Evolutionary conservation across 2,888 invertebrate species (phyloP).

Genomic region (Dermolepida albohirtum): DNA sequence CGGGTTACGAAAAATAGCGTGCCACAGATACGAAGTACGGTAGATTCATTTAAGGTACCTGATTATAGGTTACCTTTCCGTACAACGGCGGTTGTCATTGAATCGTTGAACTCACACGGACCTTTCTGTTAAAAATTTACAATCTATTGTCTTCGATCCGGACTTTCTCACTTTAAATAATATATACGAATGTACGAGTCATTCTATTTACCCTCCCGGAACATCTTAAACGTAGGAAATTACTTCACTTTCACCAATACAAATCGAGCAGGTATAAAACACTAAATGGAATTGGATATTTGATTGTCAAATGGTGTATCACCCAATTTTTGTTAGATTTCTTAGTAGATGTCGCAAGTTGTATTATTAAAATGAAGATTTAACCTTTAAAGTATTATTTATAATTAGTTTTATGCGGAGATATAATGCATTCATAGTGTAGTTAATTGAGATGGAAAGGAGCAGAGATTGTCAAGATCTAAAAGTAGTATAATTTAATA

Average conservation of each 20-base stretch:
- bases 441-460: too few relatives aligned
- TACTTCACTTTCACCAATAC: conserved; percentile 19
- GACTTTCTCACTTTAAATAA: conserved; percentile 38
- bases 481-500: too few relatives aligned
- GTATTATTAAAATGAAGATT: too few relatives aligned
- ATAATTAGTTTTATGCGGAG: too few relatives aligned
- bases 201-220: conserved; percentile 17
- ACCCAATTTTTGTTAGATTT: too few relatives aligned
- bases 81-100: conserved; percentile 42
- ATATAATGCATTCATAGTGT: too few relatives aligned
- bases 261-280: too few relatives aligned
- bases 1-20: conserved; percentile 47
- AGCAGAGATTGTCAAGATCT: too few relatives aligned
- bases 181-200: conserved; percentile 12
- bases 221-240: conserved; percentile 14
- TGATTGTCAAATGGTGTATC: too few relatives aligned
- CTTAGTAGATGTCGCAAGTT: too few relatives aligned
- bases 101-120: conserved; percentile 41
- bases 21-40: conserved; percentile 44
- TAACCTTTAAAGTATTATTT: too few relatives aligned
- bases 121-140: conserved; percentile 39
- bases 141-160: conserved; percentile 39
- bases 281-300: too few relatives aligned
- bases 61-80: conserved; percentile 45
- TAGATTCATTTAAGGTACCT: conserved; percentile 45